Evolutionary conservation across 2,797 vertebrate species (phyloP).

Genomic region (Chromobotia macracanthus): DNA sequence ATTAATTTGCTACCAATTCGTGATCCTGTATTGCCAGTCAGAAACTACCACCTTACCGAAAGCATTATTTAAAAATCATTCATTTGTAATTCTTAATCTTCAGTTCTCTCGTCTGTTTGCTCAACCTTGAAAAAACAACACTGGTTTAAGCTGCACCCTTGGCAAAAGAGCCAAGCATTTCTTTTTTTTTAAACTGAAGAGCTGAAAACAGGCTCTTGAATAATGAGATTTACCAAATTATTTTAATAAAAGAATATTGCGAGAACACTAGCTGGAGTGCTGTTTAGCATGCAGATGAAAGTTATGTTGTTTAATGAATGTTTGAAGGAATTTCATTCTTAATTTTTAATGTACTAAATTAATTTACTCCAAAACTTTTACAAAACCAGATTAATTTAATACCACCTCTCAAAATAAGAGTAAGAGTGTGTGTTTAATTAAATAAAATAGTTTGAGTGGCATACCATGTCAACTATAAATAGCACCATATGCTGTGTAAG

Average conservation of each 20-base stretch:
- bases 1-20: slow-evolving; percentile 34
- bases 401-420: neutral
- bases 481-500: slow-evolving; percentile 49
- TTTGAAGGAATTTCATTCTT: neutral
- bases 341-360: neutral
- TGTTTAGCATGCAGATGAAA: slow-evolving; percentile 9
- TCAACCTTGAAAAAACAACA: slow-evolving; percentile 32
- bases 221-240: slow-evolving; percentile 28
- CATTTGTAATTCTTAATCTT: slow-evolving; percentile 35
- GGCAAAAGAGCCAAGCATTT: neutral
- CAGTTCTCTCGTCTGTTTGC: slow-evolving; percentile 20
- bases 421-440: slow-evolving; percentile 7
- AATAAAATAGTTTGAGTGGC: slow-evolving; percentile 38
- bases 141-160: slow-evolving; percentile 25
- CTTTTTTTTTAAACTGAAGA: slow-evolving; percentile 26
- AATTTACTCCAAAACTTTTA: neutral
- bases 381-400: neutral
- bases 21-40: slow-evolving; percentile 28
- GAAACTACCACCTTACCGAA: slow-evolving; percentile 31
- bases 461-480: slow-evolving; percentile 50
- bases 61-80: slow-evolving; percentile 45
- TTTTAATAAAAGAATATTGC: slow-evolving; percentile 9
- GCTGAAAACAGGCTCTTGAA: slow-evolving; percentile 2
- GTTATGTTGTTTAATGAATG: neutral
- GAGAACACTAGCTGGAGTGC: neutral